These are phyloP conservation scores for Hippotragus niger DNA, from an alignment of 2,113 vertebrate genomes.

Conservation along the genomic window DNA sequence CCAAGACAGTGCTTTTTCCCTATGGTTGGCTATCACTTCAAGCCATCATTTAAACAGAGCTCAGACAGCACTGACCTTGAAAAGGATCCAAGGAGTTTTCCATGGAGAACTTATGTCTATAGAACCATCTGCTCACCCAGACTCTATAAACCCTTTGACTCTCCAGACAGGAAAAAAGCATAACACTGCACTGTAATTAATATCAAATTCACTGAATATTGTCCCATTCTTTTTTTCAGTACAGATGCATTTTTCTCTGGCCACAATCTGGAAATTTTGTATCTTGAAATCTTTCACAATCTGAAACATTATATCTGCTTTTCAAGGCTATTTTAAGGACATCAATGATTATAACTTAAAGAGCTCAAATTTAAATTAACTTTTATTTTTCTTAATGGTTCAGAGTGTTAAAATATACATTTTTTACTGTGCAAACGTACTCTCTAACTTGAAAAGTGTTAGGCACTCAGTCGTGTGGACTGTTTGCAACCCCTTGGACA, in stretches of 20 bases:
- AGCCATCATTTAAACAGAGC: slow-evolving; percentile 32
- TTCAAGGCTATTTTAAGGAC: not conserved
- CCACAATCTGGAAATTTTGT: not conserved
- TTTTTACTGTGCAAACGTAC: not conserved
- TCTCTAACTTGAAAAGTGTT: not conserved
- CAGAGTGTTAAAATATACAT: not conserved
- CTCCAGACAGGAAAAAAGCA: not conserved
- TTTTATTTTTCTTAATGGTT: not conserved
- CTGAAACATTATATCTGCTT: slow-evolving; percentile 8
- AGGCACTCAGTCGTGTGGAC: not conserved
- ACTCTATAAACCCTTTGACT: slow-evolving; percentile 50
- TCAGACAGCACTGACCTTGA: slow-evolving; percentile 58
- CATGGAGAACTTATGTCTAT: slow-evolving; percentile 47
- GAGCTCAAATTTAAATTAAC: not conserved
- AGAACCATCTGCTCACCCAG: slow-evolving; percentile 54
- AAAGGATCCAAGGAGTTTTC: slow-evolving; percentile 61
- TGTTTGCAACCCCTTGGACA: not conserved
- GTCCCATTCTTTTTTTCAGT: not conserved
- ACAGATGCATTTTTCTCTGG: not conserved
- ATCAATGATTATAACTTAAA: not conserved
- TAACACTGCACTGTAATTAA: not conserved
- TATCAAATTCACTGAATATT: slow-evolving; percentile 18
- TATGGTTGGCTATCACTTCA: slow-evolving; percentile 21
- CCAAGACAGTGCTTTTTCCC: not conserved
- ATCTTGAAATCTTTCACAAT: not conserved